These are phyloP conservation scores for Phrynocephalus versicolor DNA, from an alignment of 2,113 vertebrate species.

Conservation along the genomic window DNA sequence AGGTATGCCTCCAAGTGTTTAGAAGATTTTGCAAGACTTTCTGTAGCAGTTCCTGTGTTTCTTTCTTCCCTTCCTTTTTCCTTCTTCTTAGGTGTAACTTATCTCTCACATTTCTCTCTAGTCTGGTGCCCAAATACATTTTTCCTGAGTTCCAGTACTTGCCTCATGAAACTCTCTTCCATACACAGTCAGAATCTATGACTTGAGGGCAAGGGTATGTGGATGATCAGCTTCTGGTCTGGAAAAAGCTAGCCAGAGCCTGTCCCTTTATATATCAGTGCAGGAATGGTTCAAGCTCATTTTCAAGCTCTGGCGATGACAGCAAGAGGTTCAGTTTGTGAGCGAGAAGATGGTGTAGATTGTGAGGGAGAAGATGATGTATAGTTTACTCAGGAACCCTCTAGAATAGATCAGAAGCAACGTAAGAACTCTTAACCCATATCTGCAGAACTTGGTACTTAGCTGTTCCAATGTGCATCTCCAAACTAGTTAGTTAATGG, in stretches of 20 bases:
- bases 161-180: background rate
- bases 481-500: no score
- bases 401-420: background rate
- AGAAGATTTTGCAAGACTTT: background rate
- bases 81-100: background rate
- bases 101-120: background rate
- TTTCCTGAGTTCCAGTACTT: background rate
- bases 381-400: background rate
- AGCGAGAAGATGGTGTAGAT: no score
- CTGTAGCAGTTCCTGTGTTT: background rate
- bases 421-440: background rate
- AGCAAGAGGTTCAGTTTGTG: no score
- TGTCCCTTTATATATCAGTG: background rate
- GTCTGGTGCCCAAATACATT: background rate
- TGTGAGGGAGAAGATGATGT: no score
- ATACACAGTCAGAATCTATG: background rate
- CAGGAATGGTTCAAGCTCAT: no score
- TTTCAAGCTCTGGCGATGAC: background rate
- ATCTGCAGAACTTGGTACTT: background rate
- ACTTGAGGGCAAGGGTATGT: background rate
- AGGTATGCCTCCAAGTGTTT: background rate
- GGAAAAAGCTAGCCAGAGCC: background rate
- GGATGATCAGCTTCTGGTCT: background rate
- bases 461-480: constrained; percentile 33
- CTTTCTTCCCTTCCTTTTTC: background rate